Evolutionary conservation across 1,140 invertebrate genomes (phyloP).

Genomic region (Himalopsyche phryganea): DNA sequence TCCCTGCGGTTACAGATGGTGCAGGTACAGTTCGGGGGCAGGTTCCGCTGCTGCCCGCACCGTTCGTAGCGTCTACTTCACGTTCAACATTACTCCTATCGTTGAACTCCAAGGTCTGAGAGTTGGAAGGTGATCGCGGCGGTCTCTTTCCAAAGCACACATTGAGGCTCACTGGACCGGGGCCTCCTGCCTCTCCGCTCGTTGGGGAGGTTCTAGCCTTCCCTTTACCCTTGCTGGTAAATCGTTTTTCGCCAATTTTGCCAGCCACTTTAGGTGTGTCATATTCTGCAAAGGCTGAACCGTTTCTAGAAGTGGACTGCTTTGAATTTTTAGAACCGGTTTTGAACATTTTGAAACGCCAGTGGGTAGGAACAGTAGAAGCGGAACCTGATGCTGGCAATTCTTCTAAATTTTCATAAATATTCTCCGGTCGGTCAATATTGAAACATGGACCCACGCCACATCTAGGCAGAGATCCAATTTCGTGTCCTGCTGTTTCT

Average conservation of each 20-base stretch:
- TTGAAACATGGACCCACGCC: constrained; percentile 28
- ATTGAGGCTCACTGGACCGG: constrained; percentile 28
- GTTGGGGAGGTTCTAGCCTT: constrained; percentile 29
- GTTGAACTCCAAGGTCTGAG: constrained; percentile 34
- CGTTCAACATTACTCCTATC: constrained; percentile 25
- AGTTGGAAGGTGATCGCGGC: constrained; percentile 30
- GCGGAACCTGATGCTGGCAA: constrained; percentile 29
- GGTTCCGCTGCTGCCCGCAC: not conserved
- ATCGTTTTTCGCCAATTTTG: constrained; percentile 31
- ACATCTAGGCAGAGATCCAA: no score
- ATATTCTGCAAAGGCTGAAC: constrained; percentile 21
- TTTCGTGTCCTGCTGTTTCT: not conserved
- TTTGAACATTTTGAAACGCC: constrained; percentile 36
- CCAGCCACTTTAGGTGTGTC: constrained; percentile 24
- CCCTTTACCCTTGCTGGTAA: constrained; percentile 28
- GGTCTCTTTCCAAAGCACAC: constrained; percentile 31
- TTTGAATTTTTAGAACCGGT: constrained; percentile 29
- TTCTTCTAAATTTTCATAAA: constrained; percentile 55
- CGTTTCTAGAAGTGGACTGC: constrained; percentile 18
- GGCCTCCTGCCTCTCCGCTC: not conserved
- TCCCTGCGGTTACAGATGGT: constrained; percentile 20
- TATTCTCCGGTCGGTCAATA: constrained; percentile 35
- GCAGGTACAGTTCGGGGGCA: constrained; percentile 6
- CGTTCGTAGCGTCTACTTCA: constrained; percentile 1
- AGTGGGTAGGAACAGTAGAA: constrained; percentile 33